Evolutionary conservation across 2,888 invertebrate genomes (phyloP).

Genomic region (Epinotia nisella): DNA sequence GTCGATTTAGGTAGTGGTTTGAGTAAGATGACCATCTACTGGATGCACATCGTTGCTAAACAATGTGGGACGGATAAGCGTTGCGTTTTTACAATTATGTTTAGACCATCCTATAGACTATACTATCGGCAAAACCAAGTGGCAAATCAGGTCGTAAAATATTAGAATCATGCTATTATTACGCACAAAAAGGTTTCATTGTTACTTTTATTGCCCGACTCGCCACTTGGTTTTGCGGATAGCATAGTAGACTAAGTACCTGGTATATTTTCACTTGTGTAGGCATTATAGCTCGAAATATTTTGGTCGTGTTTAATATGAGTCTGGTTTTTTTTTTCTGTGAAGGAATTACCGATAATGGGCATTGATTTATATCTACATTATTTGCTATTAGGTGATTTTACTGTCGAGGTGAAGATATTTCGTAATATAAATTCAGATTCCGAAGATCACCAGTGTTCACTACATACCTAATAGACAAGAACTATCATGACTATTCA

Average conservation of each 20-base stretch:
- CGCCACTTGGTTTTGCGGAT: too few relatives aligned
- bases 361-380: too few relatives aligned
- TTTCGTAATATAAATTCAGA: neutral
- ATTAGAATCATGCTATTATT: too few relatives aligned
- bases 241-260: neutral
- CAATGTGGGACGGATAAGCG: neutral
- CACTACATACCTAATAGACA: too few relatives aligned
- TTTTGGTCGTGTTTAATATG: neutral
- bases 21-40: neutral
- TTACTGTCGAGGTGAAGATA: neutral
- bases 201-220: too few relatives aligned
- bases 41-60: neutral
- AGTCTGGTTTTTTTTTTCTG: neutral
- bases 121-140: too few relatives aligned
- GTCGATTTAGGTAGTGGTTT: constrained; percentile 2
- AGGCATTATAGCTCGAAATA: neutral
- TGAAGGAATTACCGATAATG: neutral
- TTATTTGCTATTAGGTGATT: neutral
- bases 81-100: neutral
- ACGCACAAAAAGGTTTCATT: too few relatives aligned
- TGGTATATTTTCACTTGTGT: neutral
- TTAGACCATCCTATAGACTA: neutral
- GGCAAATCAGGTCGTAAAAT: too few relatives aligned
- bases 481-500: constrained; percentile 16
- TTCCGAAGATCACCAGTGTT: neutral